Evolutionary conservation across 35 echinoderm and acorn worm genomes (phyloP).

Genomic region (Amphiura filiformis): DNA sequence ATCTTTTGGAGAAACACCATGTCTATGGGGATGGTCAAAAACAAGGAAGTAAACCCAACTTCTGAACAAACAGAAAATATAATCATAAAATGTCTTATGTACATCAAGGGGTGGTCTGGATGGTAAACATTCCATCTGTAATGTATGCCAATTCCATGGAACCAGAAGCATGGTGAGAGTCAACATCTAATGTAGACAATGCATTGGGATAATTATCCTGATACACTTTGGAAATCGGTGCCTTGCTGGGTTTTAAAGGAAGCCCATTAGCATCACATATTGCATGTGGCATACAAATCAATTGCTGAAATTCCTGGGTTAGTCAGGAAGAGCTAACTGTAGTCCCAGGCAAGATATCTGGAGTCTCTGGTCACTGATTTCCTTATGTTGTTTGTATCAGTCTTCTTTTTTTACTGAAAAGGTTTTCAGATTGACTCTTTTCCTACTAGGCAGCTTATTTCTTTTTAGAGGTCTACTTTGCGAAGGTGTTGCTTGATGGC

Average conservation of each 20-base stretch:
- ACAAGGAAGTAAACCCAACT: slow-evolving; percentile 15
- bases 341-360: slow-evolving; percentile 34
- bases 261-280: slow-evolving; percentile 36
- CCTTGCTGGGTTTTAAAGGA: not conserved
- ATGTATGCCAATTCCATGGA: no score
- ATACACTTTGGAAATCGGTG: no score
- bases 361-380: slow-evolving; percentile 33
- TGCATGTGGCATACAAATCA: slow-evolving; percentile 15
- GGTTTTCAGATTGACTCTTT: slow-evolving; percentile 29
- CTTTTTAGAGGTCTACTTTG: not conserved
- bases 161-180: not conserved
- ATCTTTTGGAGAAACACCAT: slow-evolving; percentile 47
- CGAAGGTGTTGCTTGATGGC: not conserved
- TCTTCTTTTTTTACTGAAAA: slow-evolving; percentile 1
- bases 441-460: not conserved
- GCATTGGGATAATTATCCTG: slow-evolving; percentile 11
- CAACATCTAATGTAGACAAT: not conserved
- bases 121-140: slow-evolving; percentile 45
- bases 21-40: slow-evolving; percentile 43
- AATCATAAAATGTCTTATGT: slow-evolving; percentile 38
- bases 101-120: slow-evolving; percentile 19
- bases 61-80: slow-evolving; percentile 42
- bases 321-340: slow-evolving; percentile 39
- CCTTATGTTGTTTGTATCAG: slow-evolving; percentile 6
- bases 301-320: slow-evolving; percentile 19